Evolutionary conservation across 2,113 vertebrate species (phyloP), one percentile per base, ranked within the genome.

Genomic region (Platanista minor): DNA sequence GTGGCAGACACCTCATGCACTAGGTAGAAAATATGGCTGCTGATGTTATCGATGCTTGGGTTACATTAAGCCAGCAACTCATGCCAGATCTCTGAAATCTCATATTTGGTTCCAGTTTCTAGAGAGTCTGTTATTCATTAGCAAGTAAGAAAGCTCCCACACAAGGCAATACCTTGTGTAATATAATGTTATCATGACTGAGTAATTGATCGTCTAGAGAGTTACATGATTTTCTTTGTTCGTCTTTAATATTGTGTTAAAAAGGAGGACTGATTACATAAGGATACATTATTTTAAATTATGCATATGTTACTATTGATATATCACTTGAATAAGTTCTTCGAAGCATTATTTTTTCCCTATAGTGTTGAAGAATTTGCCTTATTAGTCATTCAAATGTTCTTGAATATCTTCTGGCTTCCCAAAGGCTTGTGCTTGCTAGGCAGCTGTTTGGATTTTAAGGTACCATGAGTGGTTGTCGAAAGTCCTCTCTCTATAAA

Each of bases 61-160:
- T 88, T 94, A 59, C 61, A 88, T 94, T 97, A 87, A 77, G 36
- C 43, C 46, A 85, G 36, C 83, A 87, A 95, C 29, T 75, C 57
- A 64, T 90, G 69, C 69, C 87, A 94, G 46, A 84, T 43, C 75
- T 81, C 43, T 83, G 80, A 91, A 96, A 95, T 91, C 66, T 82
- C 49, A n/a, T 21, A 57, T 81, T 89, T 91, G 91, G 54, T 77
- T 97, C 46, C 80, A 14, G 67, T 94, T 90, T 95, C 86, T 92
- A 87, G 27, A 59, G 8, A 81, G 62, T 39, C 66, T 95, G 39
- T 21, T 87, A 87, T 29, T 95, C 71, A 92, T 85, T 90, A 83
- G 12, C 36, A 96, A 95, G 54, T 62, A 71, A 80, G 57, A 92
- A 78, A 74, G 14, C 12, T 33, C 66, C 43, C 27, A 94, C 27